A percentile compares a stretch with the other conserved stretches of the same genome.
phyloP scores from a whole-genome alignment of 1,140 invertebrate genomes.

The Nasonia giraulti region DNA sequence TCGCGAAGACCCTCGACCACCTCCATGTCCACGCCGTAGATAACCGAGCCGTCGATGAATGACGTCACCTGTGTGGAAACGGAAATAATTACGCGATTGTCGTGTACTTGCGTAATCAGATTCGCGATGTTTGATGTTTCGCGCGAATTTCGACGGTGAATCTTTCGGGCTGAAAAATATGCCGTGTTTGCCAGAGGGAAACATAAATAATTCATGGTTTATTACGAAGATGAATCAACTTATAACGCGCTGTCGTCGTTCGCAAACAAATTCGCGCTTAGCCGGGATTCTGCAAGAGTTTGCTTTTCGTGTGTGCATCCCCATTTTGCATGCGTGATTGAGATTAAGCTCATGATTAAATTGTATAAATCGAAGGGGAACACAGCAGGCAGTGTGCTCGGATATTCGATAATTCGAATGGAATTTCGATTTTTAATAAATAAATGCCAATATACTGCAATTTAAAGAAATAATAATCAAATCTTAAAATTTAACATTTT shows the following conservation, averaged over 20 bases:
- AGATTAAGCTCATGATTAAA: conserved; percentile 30
- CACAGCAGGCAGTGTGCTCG: background rate
- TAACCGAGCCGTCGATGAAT: conserved; percentile 92
- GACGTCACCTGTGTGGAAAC: conserved; percentile 76
- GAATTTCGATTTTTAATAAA: no score
- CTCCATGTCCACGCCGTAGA: conserved; percentile 83
- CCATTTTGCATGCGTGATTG: conserved; percentile 29
- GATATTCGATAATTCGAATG: background rate
- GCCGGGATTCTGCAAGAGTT: conserved; percentile 7
- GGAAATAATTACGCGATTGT: no score
- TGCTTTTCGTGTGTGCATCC: conserved; percentile 4
- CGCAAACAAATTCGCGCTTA: conserved; percentile 20
- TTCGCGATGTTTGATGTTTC: no score
- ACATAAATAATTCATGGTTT: conserved; percentile 21
- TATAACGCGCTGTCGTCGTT: conserved; percentile 12
- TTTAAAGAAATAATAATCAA: no score
- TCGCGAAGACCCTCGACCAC: conserved; percentile 76
- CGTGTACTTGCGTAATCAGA: no score
- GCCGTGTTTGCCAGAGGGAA: background rate
- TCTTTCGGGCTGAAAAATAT: conserved; percentile 21
- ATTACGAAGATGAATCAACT: conserved; percentile 26
- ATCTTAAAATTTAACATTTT: no score
- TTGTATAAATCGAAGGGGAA: conserved; percentile 9
- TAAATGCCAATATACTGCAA: no score
- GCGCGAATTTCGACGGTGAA: background rate